Evolutionary conservation across 2,888 invertebrate genomes (phyloP).

Genomic region (Lagria hirta): DNA sequence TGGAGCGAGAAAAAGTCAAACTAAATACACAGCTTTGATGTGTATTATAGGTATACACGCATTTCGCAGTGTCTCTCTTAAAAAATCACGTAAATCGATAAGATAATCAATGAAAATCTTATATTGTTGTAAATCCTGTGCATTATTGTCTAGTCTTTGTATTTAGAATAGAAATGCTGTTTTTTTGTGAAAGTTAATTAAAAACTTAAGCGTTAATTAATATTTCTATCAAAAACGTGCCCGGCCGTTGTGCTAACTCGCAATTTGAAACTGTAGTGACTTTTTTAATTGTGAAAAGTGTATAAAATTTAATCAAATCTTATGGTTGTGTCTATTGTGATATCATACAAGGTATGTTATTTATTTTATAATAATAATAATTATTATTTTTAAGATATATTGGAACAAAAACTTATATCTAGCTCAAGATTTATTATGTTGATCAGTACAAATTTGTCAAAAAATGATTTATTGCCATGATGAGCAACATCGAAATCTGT

Average conservation of each 20-base stretch:
- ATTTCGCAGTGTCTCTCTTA: conserved; percentile 42
- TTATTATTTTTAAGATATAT: too few species aligned
- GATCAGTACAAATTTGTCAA: too few species aligned
- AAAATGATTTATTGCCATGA: too few species aligned
- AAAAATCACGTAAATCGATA: conserved; percentile 49
- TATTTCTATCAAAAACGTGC: too few species aligned
- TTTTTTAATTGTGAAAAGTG: conserved; percentile 12
- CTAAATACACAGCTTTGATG: conserved; percentile 44
- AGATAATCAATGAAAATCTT: conserved; percentile 38
- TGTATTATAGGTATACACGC: conserved; percentile 45
- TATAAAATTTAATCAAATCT: conserved; percentile 1
- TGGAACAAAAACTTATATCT: too few species aligned
- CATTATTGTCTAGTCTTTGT: conserved; percentile 28
- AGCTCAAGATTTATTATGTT: too few species aligned
- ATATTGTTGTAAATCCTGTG: conserved; percentile 27
- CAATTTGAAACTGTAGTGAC: conserved; percentile 14
- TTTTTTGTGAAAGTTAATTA: conserved; percentile 8
- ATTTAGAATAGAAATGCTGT: conserved; percentile 7
- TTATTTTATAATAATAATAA: too few species aligned
- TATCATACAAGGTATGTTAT: conserved; percentile 11
- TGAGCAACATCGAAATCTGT: too few species aligned
- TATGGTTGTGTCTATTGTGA: conserved; percentile 14
- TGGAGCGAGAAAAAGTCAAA: conserved; percentile 42
- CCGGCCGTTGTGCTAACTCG: too few species aligned
- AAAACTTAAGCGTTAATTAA: conserved; percentile 12